These are phyloP conservation scores for Neodiprion virginianus DNA, from an alignment of 1,140 invertebrate genomes.

Conservation along the genomic window DNA sequence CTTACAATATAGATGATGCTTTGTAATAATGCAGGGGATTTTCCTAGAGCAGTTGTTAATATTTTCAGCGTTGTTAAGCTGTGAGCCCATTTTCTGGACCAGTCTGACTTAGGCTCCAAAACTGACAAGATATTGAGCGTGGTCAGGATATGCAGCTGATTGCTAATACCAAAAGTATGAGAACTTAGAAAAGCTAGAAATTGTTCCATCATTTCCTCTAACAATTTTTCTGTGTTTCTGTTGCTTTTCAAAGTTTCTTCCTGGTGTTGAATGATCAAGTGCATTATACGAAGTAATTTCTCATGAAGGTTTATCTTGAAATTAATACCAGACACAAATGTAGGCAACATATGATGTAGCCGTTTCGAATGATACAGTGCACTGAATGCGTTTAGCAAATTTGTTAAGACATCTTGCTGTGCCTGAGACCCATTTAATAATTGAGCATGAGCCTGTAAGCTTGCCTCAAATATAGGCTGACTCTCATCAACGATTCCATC, in stretches of 20 bases:
- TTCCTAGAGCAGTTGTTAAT: constrained; percentile 44
- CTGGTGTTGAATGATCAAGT: constrained; percentile 49
- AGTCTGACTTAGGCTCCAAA: constrained; percentile 52
- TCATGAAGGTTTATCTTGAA: constrained; percentile 57
- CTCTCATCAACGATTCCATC: constrained; percentile 50
- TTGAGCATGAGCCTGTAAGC: constrained; percentile 51
- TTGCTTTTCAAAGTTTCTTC: constrained; percentile 48
- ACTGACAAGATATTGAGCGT: constrained; percentile 50
- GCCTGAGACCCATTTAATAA: constrained; percentile 41
- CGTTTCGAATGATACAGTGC: constrained; percentile 44
- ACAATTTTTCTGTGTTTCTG: constrained; percentile 42
- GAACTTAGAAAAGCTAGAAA: constrained; percentile 50
- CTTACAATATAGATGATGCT: constrained; percentile 36
- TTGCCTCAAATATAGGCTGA: constrained; percentile 54
- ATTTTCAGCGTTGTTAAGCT: constrained; percentile 43
- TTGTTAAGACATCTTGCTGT: constrained; percentile 39
- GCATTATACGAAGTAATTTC: constrained; percentile 51
- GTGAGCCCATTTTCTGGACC: constrained; percentile 54
- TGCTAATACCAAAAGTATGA: constrained; percentile 29
- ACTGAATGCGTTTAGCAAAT: constrained; percentile 46
- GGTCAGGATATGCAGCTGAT: constrained; percentile 37
- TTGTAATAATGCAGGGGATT: constrained; percentile 47
- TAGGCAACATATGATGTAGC: constrained; percentile 46
- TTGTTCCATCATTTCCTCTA: constrained; percentile 54
- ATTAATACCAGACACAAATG: constrained; percentile 50